Evolutionary conservation across 2,888 invertebrate genomes (phyloP).

Genomic region (Metallyticus violacea): DNA sequence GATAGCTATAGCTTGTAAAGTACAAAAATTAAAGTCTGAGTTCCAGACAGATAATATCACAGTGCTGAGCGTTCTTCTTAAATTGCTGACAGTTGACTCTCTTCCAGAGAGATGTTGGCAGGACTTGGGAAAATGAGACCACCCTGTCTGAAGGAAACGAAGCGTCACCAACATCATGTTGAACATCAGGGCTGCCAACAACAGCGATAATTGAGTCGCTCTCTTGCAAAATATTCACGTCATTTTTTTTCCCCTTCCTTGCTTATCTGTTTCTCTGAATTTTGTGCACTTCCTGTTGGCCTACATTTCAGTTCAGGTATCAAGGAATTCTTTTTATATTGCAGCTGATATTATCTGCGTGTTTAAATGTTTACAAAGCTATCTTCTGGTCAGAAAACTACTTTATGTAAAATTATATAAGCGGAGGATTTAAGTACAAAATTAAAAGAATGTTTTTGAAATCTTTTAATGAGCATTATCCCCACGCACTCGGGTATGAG

Average conservation of each 20-base stretch:
- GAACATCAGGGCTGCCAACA: not conserved
- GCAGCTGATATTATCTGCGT: no score
- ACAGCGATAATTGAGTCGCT: not conserved
- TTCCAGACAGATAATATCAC: not conserved
- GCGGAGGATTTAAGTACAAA: no score
- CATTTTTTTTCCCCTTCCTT: not conserved
- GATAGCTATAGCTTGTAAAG: no score
- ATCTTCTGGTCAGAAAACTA: no score
- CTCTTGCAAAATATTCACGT: not conserved
- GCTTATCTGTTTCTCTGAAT: not conserved
- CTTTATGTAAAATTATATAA: no score
- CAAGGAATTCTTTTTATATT: no score
- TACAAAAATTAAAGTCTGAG: not conserved
- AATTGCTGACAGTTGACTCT: not conserved
- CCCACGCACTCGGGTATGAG: no score
- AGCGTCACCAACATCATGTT: not conserved
- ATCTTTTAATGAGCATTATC: no score
- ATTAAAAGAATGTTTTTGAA: no score
- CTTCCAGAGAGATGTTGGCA: not conserved
- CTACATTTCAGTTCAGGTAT: no score
- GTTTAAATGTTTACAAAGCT: no score
- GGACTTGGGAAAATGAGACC: not conserved
- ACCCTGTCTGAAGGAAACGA: not conserved
- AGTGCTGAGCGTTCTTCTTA: not conserved
- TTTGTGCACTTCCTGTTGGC: no score